A percentile compares a stretch with the other conserved stretches of the same genome.
phyloP scores from a whole-genome alignment of 1,140 invertebrate species.

The Neodiprion pinetum region DNA sequence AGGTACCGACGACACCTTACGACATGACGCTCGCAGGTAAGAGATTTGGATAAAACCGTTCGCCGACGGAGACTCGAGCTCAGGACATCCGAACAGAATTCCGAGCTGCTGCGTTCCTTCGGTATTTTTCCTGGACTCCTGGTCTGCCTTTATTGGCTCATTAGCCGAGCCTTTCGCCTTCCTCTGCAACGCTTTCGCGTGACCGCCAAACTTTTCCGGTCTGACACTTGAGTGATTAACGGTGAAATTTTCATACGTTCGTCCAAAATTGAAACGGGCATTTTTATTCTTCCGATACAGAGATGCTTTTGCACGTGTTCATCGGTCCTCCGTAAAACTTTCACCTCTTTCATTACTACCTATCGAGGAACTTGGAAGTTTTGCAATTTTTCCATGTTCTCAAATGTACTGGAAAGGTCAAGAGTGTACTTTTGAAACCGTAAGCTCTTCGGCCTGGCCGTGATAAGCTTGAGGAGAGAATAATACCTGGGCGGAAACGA shows the following conservation, averaged over 20 bases:
- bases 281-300: neutral
- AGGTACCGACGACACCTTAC: slow-evolving; percentile 36
- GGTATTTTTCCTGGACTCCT: neutral
- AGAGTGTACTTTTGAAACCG: too few relatives aligned
- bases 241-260: neutral
- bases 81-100: slow-evolving; percentile 6
- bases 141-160: neutral
- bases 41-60: slow-evolving; percentile 17
- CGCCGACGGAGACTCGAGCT: slow-evolving; percentile 7
- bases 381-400: too few relatives aligned
- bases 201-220: neutral
- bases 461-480: too few relatives aligned
- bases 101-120: neutral
- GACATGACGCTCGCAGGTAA: slow-evolving; percentile 58
- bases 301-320: neutral
- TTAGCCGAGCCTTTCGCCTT: neutral
- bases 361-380: too few relatives aligned
- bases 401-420: too few relatives aligned
- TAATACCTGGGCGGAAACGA: too few relatives aligned
- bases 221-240: slow-evolving; percentile 5
- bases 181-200: neutral
- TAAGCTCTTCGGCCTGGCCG: too few relatives aligned
- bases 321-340: too few relatives aligned
- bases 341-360: too few relatives aligned
- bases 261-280: neutral